A percentile compares a stretch with the other conserved stretches of the same genome.
Evolutionary conservation across 2,888 invertebrate genomes (phyloP).

Genomic region (Apamea sordens): DNA sequence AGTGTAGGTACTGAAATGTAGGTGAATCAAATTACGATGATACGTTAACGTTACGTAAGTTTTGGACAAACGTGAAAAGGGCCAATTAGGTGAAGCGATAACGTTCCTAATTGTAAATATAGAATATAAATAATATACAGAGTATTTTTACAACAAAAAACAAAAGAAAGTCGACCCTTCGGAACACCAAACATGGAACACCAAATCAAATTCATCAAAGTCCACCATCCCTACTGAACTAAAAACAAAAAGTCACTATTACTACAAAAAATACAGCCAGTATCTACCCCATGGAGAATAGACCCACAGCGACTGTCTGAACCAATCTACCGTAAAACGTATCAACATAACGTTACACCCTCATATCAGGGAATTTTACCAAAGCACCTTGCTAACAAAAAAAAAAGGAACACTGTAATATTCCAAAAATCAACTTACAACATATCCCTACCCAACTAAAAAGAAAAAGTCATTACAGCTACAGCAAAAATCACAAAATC

Average conservation of each 20-base stretch:
- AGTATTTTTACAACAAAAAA: neutral
- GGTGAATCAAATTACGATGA: conserved; percentile 53
- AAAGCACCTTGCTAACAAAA: neutral
- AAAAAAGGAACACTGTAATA: neutral
- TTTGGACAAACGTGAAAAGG: conserved; percentile 11
- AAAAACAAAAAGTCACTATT: too few species aligned
- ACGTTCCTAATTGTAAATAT: neutral
- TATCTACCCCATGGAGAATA: neutral
- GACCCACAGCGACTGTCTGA: conserved; percentile 63
- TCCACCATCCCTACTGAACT: neutral
- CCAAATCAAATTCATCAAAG: neutral
- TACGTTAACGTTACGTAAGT: conserved; percentile 31
- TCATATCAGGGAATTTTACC: neutral
- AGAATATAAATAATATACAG: too few species aligned
- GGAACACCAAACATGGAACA: neutral
- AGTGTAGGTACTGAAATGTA: conserved; percentile 46
- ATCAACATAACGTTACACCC: neutral
- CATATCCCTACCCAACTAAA: neutral
- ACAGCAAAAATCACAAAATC: conserved; percentile 3
- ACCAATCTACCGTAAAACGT: conserved; percentile 66
- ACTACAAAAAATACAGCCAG: neutral
- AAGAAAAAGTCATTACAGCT: neutral
- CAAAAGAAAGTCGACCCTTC: neutral
- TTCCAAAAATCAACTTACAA: neutral
- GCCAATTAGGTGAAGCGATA: neutral